Conservation (phyloP, 2,797 vertebrate species). For the Melanotaenia boesemani region DNA sequence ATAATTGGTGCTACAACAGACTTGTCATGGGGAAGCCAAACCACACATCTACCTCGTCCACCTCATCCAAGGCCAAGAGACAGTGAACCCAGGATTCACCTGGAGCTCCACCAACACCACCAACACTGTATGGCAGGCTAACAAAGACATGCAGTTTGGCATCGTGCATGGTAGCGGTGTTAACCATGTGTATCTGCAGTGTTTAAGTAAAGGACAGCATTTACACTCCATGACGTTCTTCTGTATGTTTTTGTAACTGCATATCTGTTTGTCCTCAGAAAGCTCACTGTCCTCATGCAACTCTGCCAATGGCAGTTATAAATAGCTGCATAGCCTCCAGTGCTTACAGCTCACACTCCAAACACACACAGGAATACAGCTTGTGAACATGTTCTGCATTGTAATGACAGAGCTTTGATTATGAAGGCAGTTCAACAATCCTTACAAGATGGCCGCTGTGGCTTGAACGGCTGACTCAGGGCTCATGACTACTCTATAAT, state of each 20-base stretch:
- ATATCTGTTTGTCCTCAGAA: constrained; percentile 52
- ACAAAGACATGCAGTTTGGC: no score
- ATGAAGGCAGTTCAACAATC: no score
- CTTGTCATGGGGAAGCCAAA: no score
- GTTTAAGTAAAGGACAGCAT: background rate
- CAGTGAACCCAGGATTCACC: no score
- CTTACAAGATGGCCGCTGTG: no score
- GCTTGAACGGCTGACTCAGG: no score
- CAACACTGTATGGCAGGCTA: no score
- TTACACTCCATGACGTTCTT: constrained; percentile 10
- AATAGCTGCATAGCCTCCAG: constrained; percentile 65
- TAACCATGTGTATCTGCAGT: background rate
- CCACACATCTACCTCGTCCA: no score
- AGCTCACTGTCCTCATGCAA: constrained; percentile 70
- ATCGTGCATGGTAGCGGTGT: background rate
- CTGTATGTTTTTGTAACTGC: constrained; percentile 8
- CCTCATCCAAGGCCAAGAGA: no score
- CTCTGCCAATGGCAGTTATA: constrained; percentile 74
- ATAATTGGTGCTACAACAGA: no score
- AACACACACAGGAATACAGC: constrained; percentile 21
- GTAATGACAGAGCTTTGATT: constrained; percentile 26
- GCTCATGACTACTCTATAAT: no score
- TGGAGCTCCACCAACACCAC: no score
- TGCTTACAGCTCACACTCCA: constrained; percentile 44
- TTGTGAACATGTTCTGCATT: constrained; percentile 28